A percentile compares a stretch with the other conserved stretches of the same genome.
Evolutionary conservation across 1,140 invertebrate genomes (phyloP).

Genomic region (Drosophila athabasca): DNA sequence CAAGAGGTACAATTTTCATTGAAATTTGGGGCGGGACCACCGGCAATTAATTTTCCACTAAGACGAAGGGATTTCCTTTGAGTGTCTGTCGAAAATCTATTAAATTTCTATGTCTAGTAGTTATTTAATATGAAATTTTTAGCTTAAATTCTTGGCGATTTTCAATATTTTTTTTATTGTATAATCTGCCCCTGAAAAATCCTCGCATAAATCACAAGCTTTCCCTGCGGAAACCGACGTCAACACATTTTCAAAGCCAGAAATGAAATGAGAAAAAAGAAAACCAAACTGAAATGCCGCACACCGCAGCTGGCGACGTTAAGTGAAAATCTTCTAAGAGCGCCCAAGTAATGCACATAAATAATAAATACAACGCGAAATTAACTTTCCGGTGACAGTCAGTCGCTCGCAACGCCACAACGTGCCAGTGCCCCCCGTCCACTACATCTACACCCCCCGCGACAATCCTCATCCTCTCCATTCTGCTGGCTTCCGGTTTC

Average conservation of each 20-base stretch:
- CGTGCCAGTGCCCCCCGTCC: conserved; percentile 28
- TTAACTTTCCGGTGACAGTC: conserved; percentile 71
- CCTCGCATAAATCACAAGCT: too few relatives aligned
- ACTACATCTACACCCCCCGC: too few relatives aligned
- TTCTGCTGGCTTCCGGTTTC: too few relatives aligned
- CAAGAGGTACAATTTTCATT: too few relatives aligned
- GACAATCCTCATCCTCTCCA: too few relatives aligned
- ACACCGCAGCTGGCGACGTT: conserved; percentile 30
- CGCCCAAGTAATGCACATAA: conserved; percentile 69
- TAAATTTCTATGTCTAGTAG: too few relatives aligned
- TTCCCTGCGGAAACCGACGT: neutral
- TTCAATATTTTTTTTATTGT: conserved; percentile 18
- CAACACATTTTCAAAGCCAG: conserved; percentile 13
- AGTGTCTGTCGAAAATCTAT: too few relatives aligned
- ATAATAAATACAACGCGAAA: conserved; percentile 75
- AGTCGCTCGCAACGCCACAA: conserved; percentile 30
- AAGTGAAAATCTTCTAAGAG: conserved; percentile 72
- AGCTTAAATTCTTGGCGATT: neutral
- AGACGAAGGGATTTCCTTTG: too few relatives aligned
- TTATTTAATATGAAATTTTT: too few relatives aligned
- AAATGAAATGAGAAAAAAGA: conserved; percentile 44
- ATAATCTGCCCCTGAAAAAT: conserved; percentile 29
- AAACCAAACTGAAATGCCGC: neutral
- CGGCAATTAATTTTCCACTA: too few relatives aligned
- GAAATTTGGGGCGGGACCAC: too few relatives aligned